Evolutionary conservation across 1,140 invertebrate species (phyloP).

Genomic region (Lordiphosa clarofinis): DNA sequence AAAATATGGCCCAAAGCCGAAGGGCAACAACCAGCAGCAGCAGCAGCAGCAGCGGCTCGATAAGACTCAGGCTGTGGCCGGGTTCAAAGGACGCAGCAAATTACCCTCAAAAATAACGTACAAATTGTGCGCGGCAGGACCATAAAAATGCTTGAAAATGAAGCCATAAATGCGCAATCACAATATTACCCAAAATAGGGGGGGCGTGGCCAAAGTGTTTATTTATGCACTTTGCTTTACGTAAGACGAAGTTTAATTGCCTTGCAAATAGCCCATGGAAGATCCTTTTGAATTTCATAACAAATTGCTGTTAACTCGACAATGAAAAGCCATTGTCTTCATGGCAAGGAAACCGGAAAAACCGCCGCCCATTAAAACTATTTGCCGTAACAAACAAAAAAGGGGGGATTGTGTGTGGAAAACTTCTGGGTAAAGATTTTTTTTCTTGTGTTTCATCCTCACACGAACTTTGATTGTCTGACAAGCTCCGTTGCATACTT

Average conservation of each 20-base stretch:
- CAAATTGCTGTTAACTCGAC: constrained; percentile 60
- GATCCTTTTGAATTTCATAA: constrained; percentile 56
- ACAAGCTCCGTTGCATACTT: constrained; percentile 8
- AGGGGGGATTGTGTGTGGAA: constrained; percentile 3
- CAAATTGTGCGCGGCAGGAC: constrained; percentile 15
- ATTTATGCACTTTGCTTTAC: constrained; percentile 63
- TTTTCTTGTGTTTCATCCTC: constrained; percentile 11
- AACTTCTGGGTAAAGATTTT: not conserved
- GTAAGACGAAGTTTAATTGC: constrained; percentile 57
- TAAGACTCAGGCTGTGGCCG: constrained; percentile 23
- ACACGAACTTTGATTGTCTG: constrained; percentile 14
- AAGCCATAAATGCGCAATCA: constrained; percentile 79
- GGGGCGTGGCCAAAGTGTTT: constrained; percentile 53
- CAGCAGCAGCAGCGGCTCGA: constrained; percentile 29
- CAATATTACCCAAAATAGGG: constrained; percentile 63
- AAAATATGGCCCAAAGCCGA: constrained; percentile 63
- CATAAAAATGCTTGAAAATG: constrained; percentile 72
- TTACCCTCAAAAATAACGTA: constrained; percentile 47
- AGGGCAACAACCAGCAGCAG: constrained; percentile 32
- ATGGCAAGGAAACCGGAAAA: constrained; percentile 38
- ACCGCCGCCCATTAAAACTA: constrained; percentile 73
- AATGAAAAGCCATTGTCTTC: constrained; percentile 11
- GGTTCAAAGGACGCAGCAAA: constrained; percentile 66
- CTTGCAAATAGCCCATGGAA: constrained; percentile 57
- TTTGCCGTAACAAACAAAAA: constrained; percentile 66